Base-by-base conservation (phyloP, 2,888 invertebrate genomes). In the Rhingia campestris region DNA sequence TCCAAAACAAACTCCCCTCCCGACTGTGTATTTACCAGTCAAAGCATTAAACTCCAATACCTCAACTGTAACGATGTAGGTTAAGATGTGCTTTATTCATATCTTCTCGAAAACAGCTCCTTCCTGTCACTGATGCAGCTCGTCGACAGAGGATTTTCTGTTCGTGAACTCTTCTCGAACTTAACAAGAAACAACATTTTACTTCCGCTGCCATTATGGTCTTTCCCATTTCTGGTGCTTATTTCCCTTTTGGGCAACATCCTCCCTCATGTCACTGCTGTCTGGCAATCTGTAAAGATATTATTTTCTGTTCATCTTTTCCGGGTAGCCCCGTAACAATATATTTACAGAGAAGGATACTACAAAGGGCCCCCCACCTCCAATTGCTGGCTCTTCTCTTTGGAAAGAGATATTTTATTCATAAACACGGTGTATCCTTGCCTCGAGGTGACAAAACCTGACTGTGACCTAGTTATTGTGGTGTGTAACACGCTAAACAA, bases 291-390 rank as follows among this genome's bases (percentile, higher is more conserved):
- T 63, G 22, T 45, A 54, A 69, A 70, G 77, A 70, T 77, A 70
- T 70, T 58, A 70, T 77, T 70, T 51, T 47, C 61, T 41, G 49
- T 58, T 77, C 56, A 70, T 61, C 41, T 41, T 56, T 61, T 45
- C 53, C 58, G 51, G 43, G 41, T 4, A 30, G 35, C 43, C 45
- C 35, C 1, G 14, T 10, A 33, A 22, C 14, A n/a, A 22, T 22
- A 22, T 22, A 22, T 22, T 9, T 51, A 35, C n/a, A 47, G 12
- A 35, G 22, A 63, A 47, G 22, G 12, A 9, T 22, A 12, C 32
- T 22, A 47, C 14, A 47, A 63, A 43, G 33, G 43, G 33, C 43
- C 10, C 10, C 10, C 53, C 12, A 43, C 53, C 37, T 30, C 22
- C n/a, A 7, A 33, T 6, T 32, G 22, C n/a, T 51, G 41, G 53